phyloP scores from a whole-genome alignment of 2,797 vertebrate genomes.

The Taenioides sp. region DNA sequence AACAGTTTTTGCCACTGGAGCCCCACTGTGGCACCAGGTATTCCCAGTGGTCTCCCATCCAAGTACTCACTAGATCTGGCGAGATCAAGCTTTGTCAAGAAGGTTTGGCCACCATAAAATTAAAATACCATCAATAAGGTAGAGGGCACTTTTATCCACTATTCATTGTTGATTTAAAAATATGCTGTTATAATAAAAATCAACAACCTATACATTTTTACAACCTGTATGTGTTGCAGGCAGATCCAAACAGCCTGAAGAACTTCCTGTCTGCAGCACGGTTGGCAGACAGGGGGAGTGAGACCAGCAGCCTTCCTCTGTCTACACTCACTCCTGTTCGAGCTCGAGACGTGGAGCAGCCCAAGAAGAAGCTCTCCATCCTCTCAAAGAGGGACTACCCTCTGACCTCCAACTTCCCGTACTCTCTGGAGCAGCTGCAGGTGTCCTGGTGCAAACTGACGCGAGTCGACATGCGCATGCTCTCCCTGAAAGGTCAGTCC shows the following conservation, averaged over 20 bases:
- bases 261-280: slow-evolving; percentile 89
- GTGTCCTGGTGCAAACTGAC: slow-evolving; percentile 92
- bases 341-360: slow-evolving; percentile 90
- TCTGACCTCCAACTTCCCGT: slow-evolving; percentile 88
- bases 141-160: too few species aligned
- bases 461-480: slow-evolving; percentile 87
- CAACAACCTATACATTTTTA: not conserved
- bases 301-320: slow-evolving; percentile 76
- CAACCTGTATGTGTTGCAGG: slow-evolving; percentile 66
- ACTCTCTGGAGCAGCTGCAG: slow-evolving; percentile 91
- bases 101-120: too few species aligned
- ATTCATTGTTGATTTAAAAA: not conserved
- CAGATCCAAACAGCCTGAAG: slow-evolving; percentile 86
- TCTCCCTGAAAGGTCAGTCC: slow-evolving; percentile 79
- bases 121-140: too few species aligned
- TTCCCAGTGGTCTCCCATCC: too few species aligned
- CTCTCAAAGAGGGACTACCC: slow-evolving; percentile 92
- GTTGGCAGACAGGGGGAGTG: slow-evolving; percentile 85
- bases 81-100: too few species aligned
- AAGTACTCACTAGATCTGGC: too few species aligned
- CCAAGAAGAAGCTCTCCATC: slow-evolving; percentile 90
- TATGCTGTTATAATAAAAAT: not conserved
- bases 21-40: too few species aligned
- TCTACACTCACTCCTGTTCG: slow-evolving; percentile 85
- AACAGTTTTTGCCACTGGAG: too few species aligned